phyloP scores from a whole-genome alignment of 2,113 vertebrate genomes.

The Plestiodon gilberti region DNA sequence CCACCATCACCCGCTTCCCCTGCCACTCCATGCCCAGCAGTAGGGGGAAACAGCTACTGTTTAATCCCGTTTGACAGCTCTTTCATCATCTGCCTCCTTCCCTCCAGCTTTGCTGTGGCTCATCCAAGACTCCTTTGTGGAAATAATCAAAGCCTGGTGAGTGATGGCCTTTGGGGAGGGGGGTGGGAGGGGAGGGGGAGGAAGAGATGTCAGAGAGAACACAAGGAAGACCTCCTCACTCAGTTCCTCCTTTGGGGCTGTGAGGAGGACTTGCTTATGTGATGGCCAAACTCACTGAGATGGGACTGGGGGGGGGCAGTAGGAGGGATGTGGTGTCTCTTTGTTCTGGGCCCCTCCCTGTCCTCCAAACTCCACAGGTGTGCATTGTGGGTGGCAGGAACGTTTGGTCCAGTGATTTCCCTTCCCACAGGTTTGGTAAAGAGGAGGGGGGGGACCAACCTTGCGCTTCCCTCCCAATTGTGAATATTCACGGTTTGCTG shows the following conservation, averaged over 20 bases:
- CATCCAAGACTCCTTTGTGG: conserved; percentile 74
- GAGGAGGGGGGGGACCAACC: background rate
- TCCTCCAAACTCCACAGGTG: conserved; percentile 24
- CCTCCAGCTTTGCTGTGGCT: conserved; percentile 59
- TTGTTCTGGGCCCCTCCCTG: background rate
- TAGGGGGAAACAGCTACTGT: conserved; percentile 64
- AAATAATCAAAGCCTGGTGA: conserved; percentile 74
- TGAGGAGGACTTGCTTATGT: fast-evolving
- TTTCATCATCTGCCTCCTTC: conserved; percentile 73
- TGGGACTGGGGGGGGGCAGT: background rate
- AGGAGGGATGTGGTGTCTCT: conserved; percentile 2
- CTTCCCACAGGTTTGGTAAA: conserved; percentile 9
- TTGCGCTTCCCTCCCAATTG: background rate
- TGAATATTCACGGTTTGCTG: background rate
- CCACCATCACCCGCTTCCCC: background rate
- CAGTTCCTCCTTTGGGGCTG: fast-evolving
- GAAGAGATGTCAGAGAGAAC: conserved; percentile 7
- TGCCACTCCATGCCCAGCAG: conserved; percentile 51
- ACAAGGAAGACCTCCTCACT: background rate
- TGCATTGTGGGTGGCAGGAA: background rate
- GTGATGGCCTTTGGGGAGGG: conserved; percentile 49
- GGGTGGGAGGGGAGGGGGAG: conserved; percentile 4
- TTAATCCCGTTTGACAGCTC: conserved; percentile 76
- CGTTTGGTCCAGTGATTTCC: background rate
- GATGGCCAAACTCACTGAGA: fast-evolving